phyloP scores from a whole-genome alignment of 2,113 vertebrate genomes.

The Corythoichthys intestinalis region DNA sequence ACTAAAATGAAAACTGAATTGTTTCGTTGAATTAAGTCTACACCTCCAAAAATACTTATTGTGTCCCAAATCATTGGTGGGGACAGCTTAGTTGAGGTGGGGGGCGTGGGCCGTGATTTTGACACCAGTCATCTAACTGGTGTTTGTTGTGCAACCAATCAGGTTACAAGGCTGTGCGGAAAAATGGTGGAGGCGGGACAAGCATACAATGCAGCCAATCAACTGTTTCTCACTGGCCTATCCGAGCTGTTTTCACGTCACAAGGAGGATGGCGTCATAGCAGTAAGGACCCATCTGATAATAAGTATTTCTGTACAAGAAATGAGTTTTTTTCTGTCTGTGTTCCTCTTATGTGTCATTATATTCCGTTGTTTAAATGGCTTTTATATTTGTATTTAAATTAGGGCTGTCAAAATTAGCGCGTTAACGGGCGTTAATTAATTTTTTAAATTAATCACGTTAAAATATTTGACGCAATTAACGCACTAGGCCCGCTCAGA shows the following conservation, averaged over 20 bases:
- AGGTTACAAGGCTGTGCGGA: constrained; percentile 71
- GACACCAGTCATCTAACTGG: neutral
- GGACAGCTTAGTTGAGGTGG: too few relatives aligned
- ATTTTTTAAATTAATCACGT: too few relatives aligned
- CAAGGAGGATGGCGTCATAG: constrained; percentile 47
- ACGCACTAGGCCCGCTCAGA: too few relatives aligned
- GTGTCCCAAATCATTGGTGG: too few relatives aligned
- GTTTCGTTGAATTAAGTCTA: too few relatives aligned
- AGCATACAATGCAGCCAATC: constrained; percentile 66
- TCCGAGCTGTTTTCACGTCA: constrained; percentile 57
- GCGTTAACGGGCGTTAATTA: too few relatives aligned
- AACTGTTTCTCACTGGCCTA: constrained; percentile 65
- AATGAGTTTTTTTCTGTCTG: neutral
- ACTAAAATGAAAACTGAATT: too few relatives aligned
- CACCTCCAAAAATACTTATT: too few relatives aligned
- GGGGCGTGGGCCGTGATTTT: too few relatives aligned
- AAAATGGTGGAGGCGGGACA: constrained; percentile 76
- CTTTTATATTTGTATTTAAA: too few relatives aligned
- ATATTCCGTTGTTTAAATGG: neutral
- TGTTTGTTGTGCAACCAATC: constrained; percentile 13
- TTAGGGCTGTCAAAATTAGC: too few relatives aligned
- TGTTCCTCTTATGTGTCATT: neutral
- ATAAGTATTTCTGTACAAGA: neutral
- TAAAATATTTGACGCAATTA: too few relatives aligned
- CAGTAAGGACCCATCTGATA: constrained; percentile 31